These are phyloP conservation scores for Agonopterix arenella DNA, from an alignment of 2,888 invertebrate genomes.

Conservation along the genomic window DNA sequence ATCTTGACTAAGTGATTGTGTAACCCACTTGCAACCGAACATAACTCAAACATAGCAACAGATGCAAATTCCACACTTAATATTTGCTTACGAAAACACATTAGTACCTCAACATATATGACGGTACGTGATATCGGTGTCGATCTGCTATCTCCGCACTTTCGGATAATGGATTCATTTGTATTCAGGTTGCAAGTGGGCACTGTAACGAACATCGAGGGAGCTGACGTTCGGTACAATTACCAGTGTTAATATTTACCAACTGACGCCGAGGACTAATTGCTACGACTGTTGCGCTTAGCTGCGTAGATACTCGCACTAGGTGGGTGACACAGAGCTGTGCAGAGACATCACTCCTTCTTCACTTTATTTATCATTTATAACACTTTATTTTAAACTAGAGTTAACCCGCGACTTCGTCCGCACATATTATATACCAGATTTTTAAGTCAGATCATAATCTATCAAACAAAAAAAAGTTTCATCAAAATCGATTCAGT, in stretches of 20 bases:
- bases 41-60: background rate
- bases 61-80: background rate
- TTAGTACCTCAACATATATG: conserved; percentile 39
- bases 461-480: too few relatives aligned
- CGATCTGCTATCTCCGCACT: conserved; percentile 60
- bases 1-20: background rate
- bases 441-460: too few relatives aligned
- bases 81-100: conserved; percentile 29
- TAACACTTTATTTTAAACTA: too few relatives aligned
- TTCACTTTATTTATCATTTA: too few relatives aligned
- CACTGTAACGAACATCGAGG: conserved; percentile 71
- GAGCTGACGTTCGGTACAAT: conserved; percentile 70
- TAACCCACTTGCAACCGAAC: too few relatives aligned
- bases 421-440: too few relatives aligned
- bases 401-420: too few relatives aligned
- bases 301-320: conserved; percentile 16
- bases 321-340: background rate
- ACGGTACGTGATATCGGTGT: conserved; percentile 50
- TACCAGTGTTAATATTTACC: conserved; percentile 75
- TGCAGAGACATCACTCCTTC: too few relatives aligned
- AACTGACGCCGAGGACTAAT: conserved; percentile 69
- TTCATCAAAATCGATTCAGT: too few relatives aligned
- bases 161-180: conserved; percentile 73
- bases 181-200: conserved; percentile 69
- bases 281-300: conserved; percentile 44